Evolutionary conservation across 2,113 vertebrate species (phyloP), one percentile per base, ranked within the genome.

Genomic region (Hucho hucho): DNA sequence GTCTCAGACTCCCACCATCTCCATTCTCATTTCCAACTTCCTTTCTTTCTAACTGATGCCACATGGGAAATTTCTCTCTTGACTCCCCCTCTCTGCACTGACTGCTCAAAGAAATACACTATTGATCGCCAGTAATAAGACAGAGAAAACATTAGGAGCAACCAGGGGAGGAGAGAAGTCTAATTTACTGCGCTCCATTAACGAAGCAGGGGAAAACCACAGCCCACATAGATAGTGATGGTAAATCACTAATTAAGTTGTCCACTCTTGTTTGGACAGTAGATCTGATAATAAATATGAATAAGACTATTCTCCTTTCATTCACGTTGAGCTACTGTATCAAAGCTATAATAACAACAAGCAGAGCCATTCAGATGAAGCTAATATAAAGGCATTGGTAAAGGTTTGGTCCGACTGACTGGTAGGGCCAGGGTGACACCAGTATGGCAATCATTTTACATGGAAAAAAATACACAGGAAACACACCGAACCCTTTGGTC

Each of bases 331-430:
- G 14, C 75, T 64, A 22, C 37, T 29, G 13, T 53, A 61, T 37
- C 71, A 81, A 73, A 20, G 82, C 76, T 80, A 67, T 67, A 77
- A 76, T 3, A 78, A 29, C 47, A 77, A 80, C 61, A 83, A 83
- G 67, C 69, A 67, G 58, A 83, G 74, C 70, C 6, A 64, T 85
- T 82, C 75, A 80, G 78, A 69, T 14, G 80, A 22, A 73, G 18
- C 77, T 53, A 37, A 13, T 63, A 53, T 7, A 71, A 61, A 75
- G 59, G 37, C 69, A 58, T 66, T 32, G 67, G 28, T 20, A 28
- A 29, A 14, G 29, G 65, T 24, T 24, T 9, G 61, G 9, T 37
- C 32, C 7, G 32, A 37, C 32, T 37, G 32, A 37, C 37, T 43
- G 37, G 37, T 11, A 3, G 37, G 37, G 9, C 37, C 37, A 9